Conservation (phyloP, 1,140 invertebrate species). For the Dendroctonus valens region DNA sequence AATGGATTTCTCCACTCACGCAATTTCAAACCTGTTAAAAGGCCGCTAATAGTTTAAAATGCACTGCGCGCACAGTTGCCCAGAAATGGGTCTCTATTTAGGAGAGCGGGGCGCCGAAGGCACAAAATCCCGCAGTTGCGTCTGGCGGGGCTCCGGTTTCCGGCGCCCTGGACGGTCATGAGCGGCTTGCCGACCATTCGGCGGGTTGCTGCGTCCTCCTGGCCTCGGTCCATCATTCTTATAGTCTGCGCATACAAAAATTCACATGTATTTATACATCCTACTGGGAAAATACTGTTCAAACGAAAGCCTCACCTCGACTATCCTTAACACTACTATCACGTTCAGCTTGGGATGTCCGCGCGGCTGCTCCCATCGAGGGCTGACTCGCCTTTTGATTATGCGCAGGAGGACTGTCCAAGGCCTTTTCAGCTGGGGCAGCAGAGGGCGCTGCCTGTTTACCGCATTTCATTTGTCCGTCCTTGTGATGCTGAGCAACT, state of each 20-base stretch:
- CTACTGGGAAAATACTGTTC: too few relatives aligned
- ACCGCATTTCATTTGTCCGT: constrained; percentile 55
- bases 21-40: too few relatives aligned
- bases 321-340: constrained; percentile 32
- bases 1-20: too few relatives aligned
- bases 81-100: constrained; percentile 1
- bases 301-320: constrained; percentile 26
- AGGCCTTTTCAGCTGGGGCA: constrained; percentile 17
- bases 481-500: constrained; percentile 74
- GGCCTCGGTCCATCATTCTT: constrained; percentile 11
- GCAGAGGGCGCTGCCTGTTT: constrained; percentile 40
- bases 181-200: constrained; percentile 23
- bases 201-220: constrained; percentile 7
- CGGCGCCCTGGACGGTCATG: constrained; percentile 41
- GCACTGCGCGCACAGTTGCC: too few relatives aligned
- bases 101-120: constrained; percentile 27
- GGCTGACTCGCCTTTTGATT: not conserved
- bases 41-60: too few relatives aligned
- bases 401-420: not conserved
- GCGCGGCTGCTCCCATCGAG: not conserved
- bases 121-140: constrained; percentile 46
- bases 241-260: constrained; percentile 1
- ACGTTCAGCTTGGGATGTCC: constrained; percentile 20
- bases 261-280: too few relatives aligned
- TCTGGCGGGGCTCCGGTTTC: constrained; percentile 40